Percentiles rank a stretch among this genome's conserved stretches.
Evolutionary conservation across 2,797 vertebrate species (phyloP).

Genomic region (Sebastes aleutianus): DNA sequence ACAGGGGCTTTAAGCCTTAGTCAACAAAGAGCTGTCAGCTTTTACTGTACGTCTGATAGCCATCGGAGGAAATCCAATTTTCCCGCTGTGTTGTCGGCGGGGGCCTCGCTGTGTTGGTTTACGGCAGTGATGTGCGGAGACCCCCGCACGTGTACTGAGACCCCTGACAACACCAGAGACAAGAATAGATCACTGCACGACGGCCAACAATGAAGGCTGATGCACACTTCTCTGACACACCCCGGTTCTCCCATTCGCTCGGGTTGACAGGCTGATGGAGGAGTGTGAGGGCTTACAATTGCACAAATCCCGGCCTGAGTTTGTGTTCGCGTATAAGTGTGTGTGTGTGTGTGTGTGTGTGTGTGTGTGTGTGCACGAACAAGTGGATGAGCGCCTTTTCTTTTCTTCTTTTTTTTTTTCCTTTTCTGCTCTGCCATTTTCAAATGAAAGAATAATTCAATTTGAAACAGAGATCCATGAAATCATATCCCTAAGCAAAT

Average conservation of each 20-base stretch:
- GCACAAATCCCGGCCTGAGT: slow-evolving; percentile 27
- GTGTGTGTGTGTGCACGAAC: slow-evolving; percentile 35
- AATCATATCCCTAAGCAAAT: slow-evolving; percentile 75
- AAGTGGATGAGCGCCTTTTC: background rate
- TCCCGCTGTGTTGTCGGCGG: slow-evolving; percentile 53
- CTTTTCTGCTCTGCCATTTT: slow-evolving; percentile 23
- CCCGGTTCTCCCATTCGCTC: slow-evolving; percentile 17
- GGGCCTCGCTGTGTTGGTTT: slow-evolving; percentile 52
- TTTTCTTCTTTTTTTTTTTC: background rate
- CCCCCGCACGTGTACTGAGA: slow-evolving; percentile 36
- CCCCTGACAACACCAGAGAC: slow-evolving; percentile 30
- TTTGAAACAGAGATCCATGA: slow-evolving; percentile 75
- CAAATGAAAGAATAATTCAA: slow-evolving; percentile 71
- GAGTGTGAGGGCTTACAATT: slow-evolving; percentile 17
- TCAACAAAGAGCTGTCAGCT: slow-evolving; percentile 80
- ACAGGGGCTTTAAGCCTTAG: slow-evolving; percentile 71
- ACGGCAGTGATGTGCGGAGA: slow-evolving; percentile 44
- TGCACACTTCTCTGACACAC: slow-evolving; percentile 10
- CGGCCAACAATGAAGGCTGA: slow-evolving; percentile 26
- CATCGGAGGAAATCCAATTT: slow-evolving; percentile 82
- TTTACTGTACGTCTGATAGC: slow-evolving; percentile 75
- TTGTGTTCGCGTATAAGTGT: background rate
- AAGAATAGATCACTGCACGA: slow-evolving; percentile 33
- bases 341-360: slow-evolving; percentile 20
- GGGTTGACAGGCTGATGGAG: slow-evolving; percentile 11